Percentiles rank a stretch among this genome's conserved stretches.
Conservation (phyloP, 2,888 invertebrate genomes). For the Nezara viridula region DNA sequence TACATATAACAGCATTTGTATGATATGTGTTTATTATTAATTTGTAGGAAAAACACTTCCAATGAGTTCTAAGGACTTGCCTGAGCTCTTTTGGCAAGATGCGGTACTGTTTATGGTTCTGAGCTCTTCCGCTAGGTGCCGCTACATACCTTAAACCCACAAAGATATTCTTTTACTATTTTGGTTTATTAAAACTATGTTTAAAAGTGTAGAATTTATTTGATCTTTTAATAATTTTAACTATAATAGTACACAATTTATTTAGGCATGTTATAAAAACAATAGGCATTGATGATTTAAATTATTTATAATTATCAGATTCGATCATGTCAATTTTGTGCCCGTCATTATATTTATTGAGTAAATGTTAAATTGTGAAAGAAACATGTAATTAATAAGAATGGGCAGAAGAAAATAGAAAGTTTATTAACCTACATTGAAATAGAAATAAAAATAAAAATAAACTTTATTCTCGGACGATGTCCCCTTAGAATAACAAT, state of each 20-base stretch:
- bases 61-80: background rate
- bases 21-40: no score
- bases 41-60: no score
- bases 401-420: background rate
- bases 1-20: no score
- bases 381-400: background rate
- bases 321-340: background rate
- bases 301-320: background rate
- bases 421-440: background rate
- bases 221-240: background rate
- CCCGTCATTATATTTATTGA: background rate
- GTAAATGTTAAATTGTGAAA: background rate
- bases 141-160: background rate
- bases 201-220: background rate
- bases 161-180: background rate
- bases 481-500: no score
- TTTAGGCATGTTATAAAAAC: background rate
- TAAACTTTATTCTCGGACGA: no score
- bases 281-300: background rate
- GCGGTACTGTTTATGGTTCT: background rate
- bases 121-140: background rate
- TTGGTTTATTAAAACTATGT: background rate
- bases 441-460: no score
- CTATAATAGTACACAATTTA: background rate
- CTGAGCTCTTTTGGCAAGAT: background rate